Evolutionary conservation across 1,140 invertebrate genomes (phyloP).

Genomic region (Leptinotarsa undecemlineata): DNA sequence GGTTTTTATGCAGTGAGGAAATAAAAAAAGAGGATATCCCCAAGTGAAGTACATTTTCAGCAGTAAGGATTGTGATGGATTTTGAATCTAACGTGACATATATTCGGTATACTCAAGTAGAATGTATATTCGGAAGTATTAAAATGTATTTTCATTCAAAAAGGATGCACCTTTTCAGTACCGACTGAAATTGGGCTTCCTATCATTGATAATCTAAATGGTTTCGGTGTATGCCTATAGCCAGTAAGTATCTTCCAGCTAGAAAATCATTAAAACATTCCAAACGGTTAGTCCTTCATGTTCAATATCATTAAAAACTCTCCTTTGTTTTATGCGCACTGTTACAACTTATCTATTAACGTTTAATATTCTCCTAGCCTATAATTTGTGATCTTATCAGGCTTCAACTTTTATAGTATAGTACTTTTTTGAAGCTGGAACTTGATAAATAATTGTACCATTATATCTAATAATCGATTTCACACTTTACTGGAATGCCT

Average conservation of each 20-base stretch:
- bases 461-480: conserved; percentile 6
- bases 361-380: conserved; percentile 6
- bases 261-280: background rate
- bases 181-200: no score
- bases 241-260: background rate
- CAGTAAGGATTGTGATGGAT: no score
- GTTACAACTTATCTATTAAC: background rate
- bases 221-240: background rate
- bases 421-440: background rate
- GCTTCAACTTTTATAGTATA: background rate
- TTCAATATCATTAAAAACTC: background rate
- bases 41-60: no score
- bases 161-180: no score
- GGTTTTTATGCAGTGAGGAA: no score
- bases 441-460: conserved; percentile 6
- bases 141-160: no score
- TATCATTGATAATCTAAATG: background rate
- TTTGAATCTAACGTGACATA: no score
- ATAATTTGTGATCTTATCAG: conserved; percentile 8
- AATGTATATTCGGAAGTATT: no score
- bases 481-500: conserved; percentile 5
- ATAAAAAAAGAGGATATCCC: no score
- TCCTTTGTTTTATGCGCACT: background rate
- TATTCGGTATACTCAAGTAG: no score
- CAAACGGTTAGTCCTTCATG: background rate